Conservation (phyloP, 2,797 vertebrate species). For the Ibycter americanus region DNA sequence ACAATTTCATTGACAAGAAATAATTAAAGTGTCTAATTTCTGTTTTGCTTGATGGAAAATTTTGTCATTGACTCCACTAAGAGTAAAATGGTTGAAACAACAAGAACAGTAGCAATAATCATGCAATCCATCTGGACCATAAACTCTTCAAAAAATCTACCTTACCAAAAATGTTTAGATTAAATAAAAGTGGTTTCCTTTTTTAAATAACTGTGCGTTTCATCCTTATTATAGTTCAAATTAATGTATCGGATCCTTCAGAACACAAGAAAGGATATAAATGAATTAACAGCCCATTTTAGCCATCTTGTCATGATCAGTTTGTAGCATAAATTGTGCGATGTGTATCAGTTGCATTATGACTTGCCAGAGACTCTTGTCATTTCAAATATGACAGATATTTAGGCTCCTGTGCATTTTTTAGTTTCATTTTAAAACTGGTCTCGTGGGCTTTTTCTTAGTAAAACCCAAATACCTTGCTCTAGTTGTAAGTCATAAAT, state of each 20-base stretch:
- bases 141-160: constrained; percentile 2
- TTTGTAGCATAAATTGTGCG: neutral
- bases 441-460: constrained; percentile 3
- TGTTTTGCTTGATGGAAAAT: neutral
- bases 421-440: constrained; percentile 1
- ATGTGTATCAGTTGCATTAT: neutral
- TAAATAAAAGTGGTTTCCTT: constrained; percentile 3
- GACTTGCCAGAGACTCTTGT: neutral
- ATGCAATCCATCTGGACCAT: neutral
- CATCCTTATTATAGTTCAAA: neutral
- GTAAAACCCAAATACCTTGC: neutral
- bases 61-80: neutral
- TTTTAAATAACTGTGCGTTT: constrained; percentile 2
- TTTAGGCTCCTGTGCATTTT: constrained; percentile 4
- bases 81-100: neutral
- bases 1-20: neutral
- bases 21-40: neutral
- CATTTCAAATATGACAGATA: neutral
- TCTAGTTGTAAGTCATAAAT: constrained; percentile 19
- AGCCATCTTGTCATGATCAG: neutral
- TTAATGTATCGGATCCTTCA: neutral
- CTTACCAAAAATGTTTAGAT: neutral
- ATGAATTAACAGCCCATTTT: neutral
- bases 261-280: neutral
- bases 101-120: neutral